These are phyloP conservation scores for Drosophila malerkotliana DNA, from an alignment of 1,140 invertebrate genomes.

Conservation along the genomic window DNA sequence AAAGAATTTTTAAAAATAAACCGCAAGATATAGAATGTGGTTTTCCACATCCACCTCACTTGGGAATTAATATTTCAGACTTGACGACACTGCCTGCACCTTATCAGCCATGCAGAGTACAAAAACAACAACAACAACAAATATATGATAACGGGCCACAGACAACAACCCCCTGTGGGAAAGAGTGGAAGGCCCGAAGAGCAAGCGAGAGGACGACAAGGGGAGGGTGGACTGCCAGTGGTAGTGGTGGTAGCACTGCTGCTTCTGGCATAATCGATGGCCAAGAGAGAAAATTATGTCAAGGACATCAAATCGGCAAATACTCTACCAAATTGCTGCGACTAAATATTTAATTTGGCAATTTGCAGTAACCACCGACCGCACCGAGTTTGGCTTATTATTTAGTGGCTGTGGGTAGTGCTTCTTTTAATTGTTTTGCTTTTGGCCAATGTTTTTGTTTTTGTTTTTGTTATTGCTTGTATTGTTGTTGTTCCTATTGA, in stretches of 20 bases:
- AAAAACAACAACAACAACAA: neutral
- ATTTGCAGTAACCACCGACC: conserved; percentile 42
- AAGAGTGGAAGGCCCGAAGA: neutral
- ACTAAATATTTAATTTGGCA: conserved; percentile 68
- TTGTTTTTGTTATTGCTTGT: neutral
- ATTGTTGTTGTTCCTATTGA: conserved; percentile 29
- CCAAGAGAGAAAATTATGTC: conserved; percentile 39
- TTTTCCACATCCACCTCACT: conserved; percentile 1
- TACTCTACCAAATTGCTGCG: conserved; percentile 15
- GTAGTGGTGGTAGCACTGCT: neutral
- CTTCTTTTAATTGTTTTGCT: neutral
- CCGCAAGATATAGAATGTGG: conserved; percentile 1
- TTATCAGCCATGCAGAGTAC: conserved; percentile 16
- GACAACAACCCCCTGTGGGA: conserved; percentile 32
- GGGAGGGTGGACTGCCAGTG: neutral
- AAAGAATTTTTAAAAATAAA: conserved; percentile 40
- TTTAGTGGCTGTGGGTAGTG: neutral
- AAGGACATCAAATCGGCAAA: conserved; percentile 38
- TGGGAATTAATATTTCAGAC: neutral
- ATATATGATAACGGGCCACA: conserved; percentile 40
- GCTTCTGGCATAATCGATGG: conserved; percentile 43
- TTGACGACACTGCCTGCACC: neutral
- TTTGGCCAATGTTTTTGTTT: neutral
- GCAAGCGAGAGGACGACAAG: neutral
- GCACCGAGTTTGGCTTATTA: too few relatives aligned